Evolutionary conservation across 2,113 vertebrate genomes (phyloP).

Genomic region (Xenus cinereus): DNA sequence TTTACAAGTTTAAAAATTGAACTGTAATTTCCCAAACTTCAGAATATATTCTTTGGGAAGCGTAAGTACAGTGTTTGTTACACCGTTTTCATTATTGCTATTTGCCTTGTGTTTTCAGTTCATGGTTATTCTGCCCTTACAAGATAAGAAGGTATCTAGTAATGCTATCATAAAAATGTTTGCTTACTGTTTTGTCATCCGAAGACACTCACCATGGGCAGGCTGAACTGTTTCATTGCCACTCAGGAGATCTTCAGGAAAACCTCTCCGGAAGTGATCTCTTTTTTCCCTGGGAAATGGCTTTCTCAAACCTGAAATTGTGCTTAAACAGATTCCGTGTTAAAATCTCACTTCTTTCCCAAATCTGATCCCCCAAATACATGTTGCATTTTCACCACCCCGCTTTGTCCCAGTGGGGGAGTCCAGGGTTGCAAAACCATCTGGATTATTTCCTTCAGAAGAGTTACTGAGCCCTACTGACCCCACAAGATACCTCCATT

Average conservation of each 20-base stretch:
- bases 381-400: neutral
- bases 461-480: neutral
- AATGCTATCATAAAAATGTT: neutral
- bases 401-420: fast-evolving
- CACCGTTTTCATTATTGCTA: neutral
- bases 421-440: neutral
- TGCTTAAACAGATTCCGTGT: neutral
- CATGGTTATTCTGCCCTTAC: neutral
- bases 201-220: neutral
- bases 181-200: neutral
- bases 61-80: neutral
- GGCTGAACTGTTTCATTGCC: neutral
- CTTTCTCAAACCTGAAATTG: neutral
- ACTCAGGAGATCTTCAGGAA: neutral
- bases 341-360: neutral
- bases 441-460: neutral
- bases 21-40: neutral
- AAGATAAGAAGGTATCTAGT: neutral
- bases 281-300: neutral
- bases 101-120: neutral
- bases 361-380: neutral
- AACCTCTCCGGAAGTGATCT: neutral
- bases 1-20: neutral
- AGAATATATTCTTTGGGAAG: neutral
- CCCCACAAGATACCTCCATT: too few species aligned